Conservation (phyloP, 2,888 invertebrate species). For the Imbricaverruca yamaguchii region DNA sequence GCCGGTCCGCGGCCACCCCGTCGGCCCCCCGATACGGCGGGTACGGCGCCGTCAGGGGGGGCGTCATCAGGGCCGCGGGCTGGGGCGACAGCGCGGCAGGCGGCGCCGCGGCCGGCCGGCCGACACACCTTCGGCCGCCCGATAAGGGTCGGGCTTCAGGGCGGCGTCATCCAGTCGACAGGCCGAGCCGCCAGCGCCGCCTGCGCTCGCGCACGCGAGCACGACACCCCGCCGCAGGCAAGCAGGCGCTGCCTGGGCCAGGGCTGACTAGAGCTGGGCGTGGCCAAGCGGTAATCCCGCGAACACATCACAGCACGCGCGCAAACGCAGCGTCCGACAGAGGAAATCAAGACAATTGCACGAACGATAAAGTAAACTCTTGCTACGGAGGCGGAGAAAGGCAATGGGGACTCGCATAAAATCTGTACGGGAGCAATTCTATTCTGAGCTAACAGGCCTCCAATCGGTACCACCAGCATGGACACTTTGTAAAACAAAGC, state of each 20-base stretch:
- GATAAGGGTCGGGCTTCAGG: slow-evolving; percentile 21
- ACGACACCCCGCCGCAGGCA: neutral
- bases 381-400: too few species aligned
- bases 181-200: neutral
- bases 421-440: neutral
- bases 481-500: slow-evolving; percentile 5
- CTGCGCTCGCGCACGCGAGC: neutral
- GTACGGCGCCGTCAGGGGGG: slow-evolving; percentile 13
- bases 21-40: slow-evolving; percentile 12
- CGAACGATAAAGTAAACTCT: too few species aligned
- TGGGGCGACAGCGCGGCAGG: neutral
- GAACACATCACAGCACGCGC: too few species aligned
- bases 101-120: neutral
- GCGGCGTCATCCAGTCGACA: neutral
- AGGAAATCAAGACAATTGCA: too few species aligned
- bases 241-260: neutral
- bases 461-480: neutral
- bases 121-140: slow-evolving; percentile 14
- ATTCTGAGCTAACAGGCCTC: neutral
- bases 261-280: slow-evolving; percentile 4
- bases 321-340: too few species aligned
- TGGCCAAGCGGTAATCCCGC: too few species aligned
- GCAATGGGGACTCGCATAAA: neutral
- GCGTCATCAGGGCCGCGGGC: slow-evolving; percentile 9
- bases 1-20: neutral